Evolutionary conservation across 2,797 vertebrate genomes (phyloP).

Genomic region (Xiphophorus birchmanni): DNA sequence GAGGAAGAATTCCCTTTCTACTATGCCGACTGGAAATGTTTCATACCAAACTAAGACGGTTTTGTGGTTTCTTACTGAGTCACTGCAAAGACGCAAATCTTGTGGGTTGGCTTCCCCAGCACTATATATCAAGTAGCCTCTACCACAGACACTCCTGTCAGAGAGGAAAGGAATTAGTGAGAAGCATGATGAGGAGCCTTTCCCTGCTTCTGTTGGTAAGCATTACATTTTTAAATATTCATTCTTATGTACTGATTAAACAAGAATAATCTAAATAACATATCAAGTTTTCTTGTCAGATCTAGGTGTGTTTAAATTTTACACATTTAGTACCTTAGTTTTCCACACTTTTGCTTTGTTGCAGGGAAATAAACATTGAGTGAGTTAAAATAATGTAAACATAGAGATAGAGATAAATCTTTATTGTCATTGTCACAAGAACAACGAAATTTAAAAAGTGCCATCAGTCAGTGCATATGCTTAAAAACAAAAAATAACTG

Average conservation of each 20-base stretch:
- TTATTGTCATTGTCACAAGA: no score
- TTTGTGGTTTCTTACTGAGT: not conserved
- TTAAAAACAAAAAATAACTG: no score
- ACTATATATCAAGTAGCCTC: not conserved
- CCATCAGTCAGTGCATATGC: no score
- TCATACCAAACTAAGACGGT: not conserved
- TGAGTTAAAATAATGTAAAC: not conserved
- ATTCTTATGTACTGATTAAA: not conserved
- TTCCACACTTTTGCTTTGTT: not conserved
- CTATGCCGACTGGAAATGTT: not conserved
- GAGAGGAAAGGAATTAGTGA: slow-evolving; percentile 10
- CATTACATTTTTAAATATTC: not conserved
- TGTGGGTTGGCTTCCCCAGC: slow-evolving; percentile 50
- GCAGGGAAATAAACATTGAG: not conserved
- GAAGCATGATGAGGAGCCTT: slow-evolving; percentile 55
- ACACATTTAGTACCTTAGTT: not conserved
- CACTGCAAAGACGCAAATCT: not conserved
- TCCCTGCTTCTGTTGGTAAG: slow-evolving; percentile 67
- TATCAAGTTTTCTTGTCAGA: not conserved
- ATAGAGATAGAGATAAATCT: no score
- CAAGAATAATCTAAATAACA: not conserved
- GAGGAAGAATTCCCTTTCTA: not conserved
- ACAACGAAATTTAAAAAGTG: no score
- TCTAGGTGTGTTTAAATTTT: not conserved
- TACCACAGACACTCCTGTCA: not conserved